Evolutionary conservation across 53 echinoderm and acorn worm species (phyloP).

Genomic region (Apostichopus leukothele): DNA sequence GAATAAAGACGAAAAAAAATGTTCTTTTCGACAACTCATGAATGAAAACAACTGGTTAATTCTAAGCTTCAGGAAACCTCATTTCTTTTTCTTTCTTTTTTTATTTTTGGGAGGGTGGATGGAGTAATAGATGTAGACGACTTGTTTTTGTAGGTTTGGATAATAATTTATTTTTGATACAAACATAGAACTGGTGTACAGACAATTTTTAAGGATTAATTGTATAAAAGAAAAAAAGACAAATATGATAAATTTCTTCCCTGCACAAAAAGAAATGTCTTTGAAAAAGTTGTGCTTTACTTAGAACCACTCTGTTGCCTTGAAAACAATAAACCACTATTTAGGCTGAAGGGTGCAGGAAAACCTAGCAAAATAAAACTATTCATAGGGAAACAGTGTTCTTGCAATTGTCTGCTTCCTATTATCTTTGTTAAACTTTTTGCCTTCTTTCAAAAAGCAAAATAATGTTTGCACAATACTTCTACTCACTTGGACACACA

Average conservation of each 20-base stretch:
- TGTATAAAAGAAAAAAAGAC: conserved; percentile 20
- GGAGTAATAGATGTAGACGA: not conserved
- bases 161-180: conserved; percentile 41
- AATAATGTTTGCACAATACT: too few relatives aligned
- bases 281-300: conserved; percentile 37
- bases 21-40: not conserved
- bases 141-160: conserved; percentile 30
- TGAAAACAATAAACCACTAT: conserved; percentile 15
- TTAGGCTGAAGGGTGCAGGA: not conserved
- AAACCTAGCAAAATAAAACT: too few relatives aligned
- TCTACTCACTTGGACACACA: too few relatives aligned
- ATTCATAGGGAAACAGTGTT: too few relatives aligned
- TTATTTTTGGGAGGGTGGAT: not conserved
- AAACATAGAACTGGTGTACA: conserved; percentile 10
- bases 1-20: too few relatives aligned
- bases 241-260: conserved; percentile 5
- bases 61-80: too few relatives aligned
- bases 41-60: too few relatives aligned
- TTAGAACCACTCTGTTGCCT: conserved; percentile 32
- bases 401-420: too few relatives aligned
- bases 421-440: too few relatives aligned
- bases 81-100: too few relatives aligned
- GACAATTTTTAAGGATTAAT: conserved; percentile 34
- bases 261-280: conserved; percentile 30
- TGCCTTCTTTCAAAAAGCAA: too few relatives aligned